Evolutionary conservation across 2,888 invertebrate genomes (phyloP), one percentile per base, ranked within the genome.

Genomic region (Acheta domesticus): DNA sequence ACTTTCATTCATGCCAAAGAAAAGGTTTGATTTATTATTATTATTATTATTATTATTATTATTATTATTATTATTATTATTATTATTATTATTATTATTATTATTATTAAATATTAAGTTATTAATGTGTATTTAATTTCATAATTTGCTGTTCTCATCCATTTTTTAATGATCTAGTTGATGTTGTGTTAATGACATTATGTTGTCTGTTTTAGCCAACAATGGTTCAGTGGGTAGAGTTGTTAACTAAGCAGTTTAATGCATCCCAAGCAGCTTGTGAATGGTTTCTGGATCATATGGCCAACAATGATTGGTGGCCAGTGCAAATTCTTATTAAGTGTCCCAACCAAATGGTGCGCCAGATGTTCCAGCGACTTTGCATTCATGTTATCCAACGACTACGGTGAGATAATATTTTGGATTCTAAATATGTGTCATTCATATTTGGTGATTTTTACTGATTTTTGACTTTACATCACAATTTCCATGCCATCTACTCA

Each of bases 1-100:
- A 97, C 97, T 0, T 95, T 97, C 85, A 97, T 98, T 85, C 98
- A 98, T 86, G 96, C 98, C 76, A 97, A 97, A 87, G 98, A 98
- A 87, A 98, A 97, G 91, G 94, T 94, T 77, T 48, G 78, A 1
- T 23, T 77, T 16, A 21, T 76, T 62, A 5, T 62, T 62, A 62
- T 62, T 62, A 62, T 62, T n/a, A n/a, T n/a, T n/a, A n/a, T n/a
- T n/a, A n/a, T 77, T 16, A 21, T 76, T 62, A 5, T 62, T 62
- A 62, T 62, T 62, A 62, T 62, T n/a, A n/a, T 77, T 16, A 21
- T 76, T 62, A 5, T 62, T 62, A 62, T 62, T 62, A 62, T 62
- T n/a, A n/a, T 77, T 16, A 21, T 76, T 62, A 5, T 62, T 62
- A 62, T 62, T 62, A 62, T 62, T n/a, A n/a, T 77, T 16, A 21